Conservation (phyloP, 2,113 vertebrate species). For the Willisornis vidua region DNA sequence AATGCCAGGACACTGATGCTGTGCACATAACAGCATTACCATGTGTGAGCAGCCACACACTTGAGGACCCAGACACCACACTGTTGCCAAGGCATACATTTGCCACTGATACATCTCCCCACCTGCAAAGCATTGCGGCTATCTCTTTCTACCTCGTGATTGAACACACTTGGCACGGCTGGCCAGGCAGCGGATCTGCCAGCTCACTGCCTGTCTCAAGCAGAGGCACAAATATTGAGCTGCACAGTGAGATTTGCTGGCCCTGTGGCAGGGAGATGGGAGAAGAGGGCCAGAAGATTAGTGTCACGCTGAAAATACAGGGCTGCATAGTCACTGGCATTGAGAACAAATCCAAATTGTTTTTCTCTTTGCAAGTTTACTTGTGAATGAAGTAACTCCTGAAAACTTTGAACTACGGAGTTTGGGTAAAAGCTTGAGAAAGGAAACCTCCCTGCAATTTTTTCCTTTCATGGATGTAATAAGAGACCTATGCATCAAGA, state of each 20-base stretch:
- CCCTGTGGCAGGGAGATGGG: background rate
- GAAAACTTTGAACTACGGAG: background rate
- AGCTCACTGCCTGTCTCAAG: background rate
- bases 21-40: background rate
- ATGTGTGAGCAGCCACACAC: background rate
- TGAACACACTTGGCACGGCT: background rate
- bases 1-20: rapidly evolving
- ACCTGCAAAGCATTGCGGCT: background rate
- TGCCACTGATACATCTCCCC: background rate
- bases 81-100: background rate
- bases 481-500: background rate
- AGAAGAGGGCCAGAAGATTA: background rate
- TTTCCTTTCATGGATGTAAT: background rate
- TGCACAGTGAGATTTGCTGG: background rate
- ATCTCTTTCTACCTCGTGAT: background rate
- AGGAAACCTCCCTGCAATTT: background rate
- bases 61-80: background rate
- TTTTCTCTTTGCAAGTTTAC: background rate
- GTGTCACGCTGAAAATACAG: background rate
- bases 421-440: background rate
- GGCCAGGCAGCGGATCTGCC: background rate
- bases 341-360: background rate
- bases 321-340: background rate
- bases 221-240: background rate
- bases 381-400: background rate